Evolutionary conservation across 92 coral and sea anemone genomes (phyloP).

Genomic region (Parazoanthus swiftii): DNA sequence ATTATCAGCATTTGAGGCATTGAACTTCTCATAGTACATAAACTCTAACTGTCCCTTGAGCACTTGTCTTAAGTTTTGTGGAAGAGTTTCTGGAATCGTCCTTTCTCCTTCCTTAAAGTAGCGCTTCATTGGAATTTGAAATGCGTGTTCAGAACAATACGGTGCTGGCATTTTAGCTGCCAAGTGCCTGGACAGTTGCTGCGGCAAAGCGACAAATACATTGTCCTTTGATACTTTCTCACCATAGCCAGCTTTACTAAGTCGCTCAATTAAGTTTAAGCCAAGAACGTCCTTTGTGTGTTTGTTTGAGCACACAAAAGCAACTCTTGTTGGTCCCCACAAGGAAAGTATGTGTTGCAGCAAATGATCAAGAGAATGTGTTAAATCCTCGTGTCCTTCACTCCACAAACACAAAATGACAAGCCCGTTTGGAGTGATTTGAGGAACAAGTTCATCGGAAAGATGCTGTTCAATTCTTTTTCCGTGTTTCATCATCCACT

Average conservation of each 20-base stretch:
- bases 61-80: conserved; percentile 67
- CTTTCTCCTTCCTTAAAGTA: conserved; percentile 21
- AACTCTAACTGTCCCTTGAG: conserved; percentile 66
- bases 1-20: conserved; percentile 28
- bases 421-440: conserved; percentile 68
- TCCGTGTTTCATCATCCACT: conserved; percentile 73
- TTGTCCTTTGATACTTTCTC: conserved; percentile 48
- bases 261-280: conserved; percentile 42
- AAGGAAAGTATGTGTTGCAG: conserved; percentile 56
- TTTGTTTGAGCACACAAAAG: conserved; percentile 62
- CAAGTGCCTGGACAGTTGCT: conserved; percentile 57
- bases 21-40: conserved; percentile 50
- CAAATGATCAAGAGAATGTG: conserved; percentile 59
- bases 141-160: conserved; percentile 66
- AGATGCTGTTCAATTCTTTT: conserved; percentile 48
- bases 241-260: conserved; percentile 50
- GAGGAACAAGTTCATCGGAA: conserved; percentile 56
- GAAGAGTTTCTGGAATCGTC: conserved; percentile 62
- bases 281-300: conserved; percentile 29
- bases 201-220: conserved; percentile 64
- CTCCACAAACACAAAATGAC: conserved; percentile 63
- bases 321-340: conserved; percentile 60
- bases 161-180: conserved; percentile 64
- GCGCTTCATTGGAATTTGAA: conserved; percentile 63
- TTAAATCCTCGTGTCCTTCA: conserved; percentile 61